A percentile compares a stretch with the other conserved stretches of the same genome.
phyloP scores from a whole-genome alignment of 2,797 vertebrate genomes.

The Otus scops region DNA sequence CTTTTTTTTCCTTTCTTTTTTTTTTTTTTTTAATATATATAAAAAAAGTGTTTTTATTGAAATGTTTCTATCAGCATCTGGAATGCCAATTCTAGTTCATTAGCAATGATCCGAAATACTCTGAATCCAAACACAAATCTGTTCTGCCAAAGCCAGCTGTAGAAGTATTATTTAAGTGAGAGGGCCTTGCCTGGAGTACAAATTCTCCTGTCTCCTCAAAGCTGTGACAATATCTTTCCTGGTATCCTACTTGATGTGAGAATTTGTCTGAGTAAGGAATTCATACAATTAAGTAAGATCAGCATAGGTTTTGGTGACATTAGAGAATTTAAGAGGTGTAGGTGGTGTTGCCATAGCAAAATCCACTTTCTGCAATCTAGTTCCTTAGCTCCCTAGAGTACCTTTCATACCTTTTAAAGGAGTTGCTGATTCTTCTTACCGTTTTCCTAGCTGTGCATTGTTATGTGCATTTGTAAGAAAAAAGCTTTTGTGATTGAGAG shows the following conservation, averaged over 20 bases:
- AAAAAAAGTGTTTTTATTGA: not conserved
- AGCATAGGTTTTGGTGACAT: not conserved
- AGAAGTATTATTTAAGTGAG: not conserved
- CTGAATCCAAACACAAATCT: not conserved
- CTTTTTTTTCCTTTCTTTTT: fast-evolving
- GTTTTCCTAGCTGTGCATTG: not conserved
- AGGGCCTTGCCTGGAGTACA: not conserved
- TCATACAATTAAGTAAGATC: not conserved
- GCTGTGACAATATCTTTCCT: not conserved
- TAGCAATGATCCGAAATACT: not conserved
- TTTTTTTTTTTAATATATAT: not conserved
- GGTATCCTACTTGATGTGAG: not conserved
- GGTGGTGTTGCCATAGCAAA: slow-evolving; percentile 32
- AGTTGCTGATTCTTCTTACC: not conserved
- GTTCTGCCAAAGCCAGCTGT: not conserved
- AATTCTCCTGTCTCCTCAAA: not conserved
- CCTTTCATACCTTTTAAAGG: not conserved
- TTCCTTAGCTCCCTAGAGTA: not conserved
- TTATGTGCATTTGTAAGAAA: slow-evolving; percentile 38
- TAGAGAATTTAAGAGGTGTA: not conserved
- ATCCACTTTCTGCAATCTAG: not conserved
- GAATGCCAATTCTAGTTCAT: not conserved
- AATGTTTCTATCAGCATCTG: not conserved
- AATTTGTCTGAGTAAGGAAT: not conserved
- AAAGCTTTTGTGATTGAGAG: not conserved